These are phyloP conservation scores for Aphidius colemani DNA, from an alignment of 2,888 invertebrate genomes.

Conservation along the genomic window DNA sequence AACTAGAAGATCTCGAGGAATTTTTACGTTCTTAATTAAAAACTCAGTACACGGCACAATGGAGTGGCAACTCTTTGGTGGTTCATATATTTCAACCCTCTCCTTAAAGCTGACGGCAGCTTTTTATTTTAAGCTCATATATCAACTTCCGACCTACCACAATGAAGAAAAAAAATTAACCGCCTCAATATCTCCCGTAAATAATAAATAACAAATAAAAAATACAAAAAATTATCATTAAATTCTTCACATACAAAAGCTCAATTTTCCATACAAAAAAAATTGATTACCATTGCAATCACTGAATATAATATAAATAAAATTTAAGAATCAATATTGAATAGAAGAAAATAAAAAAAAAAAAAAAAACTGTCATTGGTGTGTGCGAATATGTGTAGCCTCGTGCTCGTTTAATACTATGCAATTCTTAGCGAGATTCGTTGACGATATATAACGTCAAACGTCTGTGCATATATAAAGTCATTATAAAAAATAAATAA, in stretches of 20 bases:
- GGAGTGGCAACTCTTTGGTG: constrained; percentile 55
- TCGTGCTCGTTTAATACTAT: constrained; percentile 3
- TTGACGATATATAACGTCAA: constrained; percentile 8
- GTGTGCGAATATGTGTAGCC: constrained; percentile 3
- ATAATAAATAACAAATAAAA: too few species aligned
- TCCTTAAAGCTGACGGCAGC: constrained; percentile 34
- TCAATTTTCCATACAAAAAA: too few species aligned
- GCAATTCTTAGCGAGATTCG: constrained; percentile 10
- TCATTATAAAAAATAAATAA: constrained; percentile 3
- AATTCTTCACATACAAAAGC: too few species aligned
- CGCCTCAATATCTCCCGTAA: background rate
- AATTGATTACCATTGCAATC: too few species aligned
- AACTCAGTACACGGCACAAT: constrained; percentile 55
- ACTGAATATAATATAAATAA: too few species aligned
- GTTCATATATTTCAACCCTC: constrained; percentile 6
- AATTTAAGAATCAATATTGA: too few species aligned
- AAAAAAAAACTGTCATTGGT: too few species aligned
- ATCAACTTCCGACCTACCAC: constrained; percentile 27
- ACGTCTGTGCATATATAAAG: constrained; percentile 5
- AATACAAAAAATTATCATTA: too few species aligned
- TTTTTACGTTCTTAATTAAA: constrained; percentile 54
- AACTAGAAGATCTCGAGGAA: constrained; percentile 47
- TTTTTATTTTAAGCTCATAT: constrained; percentile 24
- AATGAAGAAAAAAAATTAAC: constrained; percentile 8
- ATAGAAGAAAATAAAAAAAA: too few species aligned